Base-by-base conservation (phyloP, 2,888 invertebrate genomes). In the Dorcus hopei region DNA sequence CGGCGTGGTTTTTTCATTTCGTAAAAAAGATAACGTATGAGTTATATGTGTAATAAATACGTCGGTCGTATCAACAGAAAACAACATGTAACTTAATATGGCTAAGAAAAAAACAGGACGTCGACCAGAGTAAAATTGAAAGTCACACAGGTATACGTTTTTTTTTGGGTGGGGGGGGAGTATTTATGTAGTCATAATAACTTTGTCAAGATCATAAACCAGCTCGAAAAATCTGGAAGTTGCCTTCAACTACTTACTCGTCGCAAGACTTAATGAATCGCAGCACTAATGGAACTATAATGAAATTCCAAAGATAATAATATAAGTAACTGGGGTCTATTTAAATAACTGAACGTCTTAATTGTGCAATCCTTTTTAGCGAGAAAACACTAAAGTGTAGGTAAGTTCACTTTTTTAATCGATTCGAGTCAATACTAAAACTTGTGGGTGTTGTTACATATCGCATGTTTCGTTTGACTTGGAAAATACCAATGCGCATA, bases 131-230 rank as follows among this genome's bases (percentile, higher is more conserved):
- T 38, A 42, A 52, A 50, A 40, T 39, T n/a, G 39, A 19, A 50
- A 50, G 50, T 40, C 39, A 42, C 38, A n/a, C 69, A 68, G 69
- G 69, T 70, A 70, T 69, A 72, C 70, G 72, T 73, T 74, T 73
- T 72, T 54, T 49, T 49, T 33, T 33, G 2, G 26, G 26, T 3
- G 26, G 26, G 26, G 6, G 26, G 26, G 26, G 49, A 43, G 71
- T 76, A 77, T 76, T 77, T 77, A 77, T 77, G 74, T 74, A 76
- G 76, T 76, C 77, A 74, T 77, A 77, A 77, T 77, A 75, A 72
- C 71, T 74, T 70, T 76, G 74, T 76, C 76, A 72, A 74, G 75
- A 73, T 67, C 72, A 74, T 77, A 77, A 77, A 77, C 69, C 71
- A 74, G 69, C 70, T 72, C 70, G 72, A 73, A 73, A 72, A 73